Evolutionary conservation across 1,140 invertebrate genomes (phyloP).

Genomic region (Calosoma granatense): DNA sequence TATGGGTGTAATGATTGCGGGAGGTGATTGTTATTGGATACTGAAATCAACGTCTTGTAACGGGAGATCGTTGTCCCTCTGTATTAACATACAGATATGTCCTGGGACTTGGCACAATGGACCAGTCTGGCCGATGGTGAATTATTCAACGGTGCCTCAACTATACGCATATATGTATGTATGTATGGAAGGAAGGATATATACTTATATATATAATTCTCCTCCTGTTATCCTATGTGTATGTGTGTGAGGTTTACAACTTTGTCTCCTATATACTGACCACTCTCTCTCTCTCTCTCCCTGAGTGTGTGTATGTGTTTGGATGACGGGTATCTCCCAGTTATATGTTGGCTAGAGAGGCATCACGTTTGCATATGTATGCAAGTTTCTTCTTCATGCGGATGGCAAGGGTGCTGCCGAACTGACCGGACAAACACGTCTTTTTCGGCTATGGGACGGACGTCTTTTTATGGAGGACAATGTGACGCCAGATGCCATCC

Average conservation of each 20-base stretch:
- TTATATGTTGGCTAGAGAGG: background rate
- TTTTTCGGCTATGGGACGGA: background rate
- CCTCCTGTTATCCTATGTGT: too few relatives aligned
- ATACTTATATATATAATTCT: too few relatives aligned
- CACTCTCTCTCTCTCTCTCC: too few relatives aligned
- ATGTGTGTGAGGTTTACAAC: too few relatives aligned
- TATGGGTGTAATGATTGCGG: too few relatives aligned
- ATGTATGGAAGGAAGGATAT: too few relatives aligned
- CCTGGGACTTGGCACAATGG: background rate
- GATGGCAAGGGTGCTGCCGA: background rate
- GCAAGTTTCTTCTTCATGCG: background rate
- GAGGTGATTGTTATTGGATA: background rate
- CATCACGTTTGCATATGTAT: conserved; percentile 8
- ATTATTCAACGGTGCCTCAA: background rate
- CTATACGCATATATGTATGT: too few relatives aligned
- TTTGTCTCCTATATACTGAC: too few relatives aligned
- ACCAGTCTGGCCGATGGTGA: background rate
- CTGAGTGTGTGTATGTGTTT: background rate
- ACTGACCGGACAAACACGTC: background rate
- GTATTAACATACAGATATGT: background rate
- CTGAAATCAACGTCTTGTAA: background rate
- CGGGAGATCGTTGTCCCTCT: background rate
- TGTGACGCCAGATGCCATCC: conserved; percentile 6
- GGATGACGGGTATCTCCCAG: background rate
- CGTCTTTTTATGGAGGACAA: conserved; percentile 10